Base-by-base conservation (phyloP, 2,888 invertebrate species). In the Drosophila percnosoma region DNA sequence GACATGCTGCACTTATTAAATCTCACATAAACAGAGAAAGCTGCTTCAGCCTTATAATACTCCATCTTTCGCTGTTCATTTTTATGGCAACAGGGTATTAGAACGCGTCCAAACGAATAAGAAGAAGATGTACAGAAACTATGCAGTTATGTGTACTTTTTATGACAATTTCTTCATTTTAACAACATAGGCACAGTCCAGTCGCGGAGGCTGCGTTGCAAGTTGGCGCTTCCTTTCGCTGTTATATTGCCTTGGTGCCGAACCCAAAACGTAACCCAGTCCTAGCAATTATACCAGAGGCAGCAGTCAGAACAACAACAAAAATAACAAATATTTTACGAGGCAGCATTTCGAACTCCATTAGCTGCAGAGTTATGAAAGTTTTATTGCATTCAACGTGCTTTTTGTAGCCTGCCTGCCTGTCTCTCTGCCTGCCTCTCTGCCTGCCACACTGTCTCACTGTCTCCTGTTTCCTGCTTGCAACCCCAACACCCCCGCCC, bases 161-260 rank as follows among this genome's bases (percentile, higher is more conserved):
- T 89, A 86, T 89, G 85, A 87, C 85, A 89, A 87, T 89, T 86
- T 89, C 85, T 89, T 78, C 59, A 82, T 83, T 80, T 81, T 82
- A 83, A 81, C 78, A 66, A 75, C 78, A 48, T 61, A 68, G 80
- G 70, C 62, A 61, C 27, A 42, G 65, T 58, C 51, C 51, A 15
- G 24, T 13, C 45, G 15, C 45, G 0, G 60, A 71, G 69, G 29
- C 55, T 60, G 53, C 33, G 71, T 59, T 65, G 71, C 84, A 74
- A 69, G 87, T 89, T 89, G 89, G 87, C 84, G 87, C 89, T 87
- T 89, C 84, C 89, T 84, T 87, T 82, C 89, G 89, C 84, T 87
- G 87, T 38, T 27, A 11, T 53, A 31, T 52, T 34, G 33, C 33
- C 21, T 38, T 78, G 59, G 45, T 78, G 60, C 70, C 68, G 49